Conservation (phyloP, 37 sponge, comb jelly and placozoan genomes). For the Agelas oroides region DNA sequence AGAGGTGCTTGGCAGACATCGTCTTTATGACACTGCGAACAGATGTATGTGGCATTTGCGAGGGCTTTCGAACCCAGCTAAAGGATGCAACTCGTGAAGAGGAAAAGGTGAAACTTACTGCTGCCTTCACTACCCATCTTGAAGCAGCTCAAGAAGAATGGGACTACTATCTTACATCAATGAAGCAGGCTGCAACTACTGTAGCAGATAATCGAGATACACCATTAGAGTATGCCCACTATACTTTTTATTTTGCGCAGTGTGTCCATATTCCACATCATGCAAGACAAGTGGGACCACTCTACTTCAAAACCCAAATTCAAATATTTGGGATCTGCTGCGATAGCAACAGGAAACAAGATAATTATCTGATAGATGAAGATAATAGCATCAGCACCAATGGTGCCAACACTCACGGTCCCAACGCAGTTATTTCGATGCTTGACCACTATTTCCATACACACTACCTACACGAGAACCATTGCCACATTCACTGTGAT, state of each 20-base stretch:
- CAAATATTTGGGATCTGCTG: slow-evolving; percentile 35
- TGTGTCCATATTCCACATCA: slow-evolving; percentile 31
- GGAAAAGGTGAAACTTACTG: slow-evolving; percentile 25
- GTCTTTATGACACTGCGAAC: slow-evolving; percentile 29
- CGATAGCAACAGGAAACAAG: slow-evolving; percentile 11
- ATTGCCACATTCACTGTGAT: slow-evolving; percentile 34
- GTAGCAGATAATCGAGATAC: too few relatives aligned
- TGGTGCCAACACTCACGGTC: slow-evolving; percentile 32
- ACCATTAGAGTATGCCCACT: slow-evolving; percentile 1
- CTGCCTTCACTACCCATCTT: slow-evolving; percentile 27
- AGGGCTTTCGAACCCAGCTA: neutral
- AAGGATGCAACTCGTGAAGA: slow-evolving; percentile 31
- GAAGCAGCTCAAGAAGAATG: slow-evolving; percentile 30
- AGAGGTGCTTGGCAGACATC: slow-evolving; percentile 33
- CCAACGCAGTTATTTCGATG: slow-evolving; percentile 23
- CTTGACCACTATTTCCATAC: slow-evolving; percentile 31
- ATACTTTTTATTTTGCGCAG: slow-evolving; percentile 46
- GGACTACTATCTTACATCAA: slow-evolving; percentile 5
- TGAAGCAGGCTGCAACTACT: too few relatives aligned
- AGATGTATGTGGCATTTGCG: slow-evolving; percentile 41
- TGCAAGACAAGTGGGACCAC: slow-evolving; percentile 30
- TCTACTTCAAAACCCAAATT: slow-evolving; percentile 16
- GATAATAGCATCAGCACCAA: slow-evolving; percentile 23
- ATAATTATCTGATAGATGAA: slow-evolving; percentile 43
- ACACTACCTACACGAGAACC: slow-evolving; percentile 10